phyloP scores from a whole-genome alignment of 2,113 vertebrate genomes.

The Egretta garzetta region DNA sequence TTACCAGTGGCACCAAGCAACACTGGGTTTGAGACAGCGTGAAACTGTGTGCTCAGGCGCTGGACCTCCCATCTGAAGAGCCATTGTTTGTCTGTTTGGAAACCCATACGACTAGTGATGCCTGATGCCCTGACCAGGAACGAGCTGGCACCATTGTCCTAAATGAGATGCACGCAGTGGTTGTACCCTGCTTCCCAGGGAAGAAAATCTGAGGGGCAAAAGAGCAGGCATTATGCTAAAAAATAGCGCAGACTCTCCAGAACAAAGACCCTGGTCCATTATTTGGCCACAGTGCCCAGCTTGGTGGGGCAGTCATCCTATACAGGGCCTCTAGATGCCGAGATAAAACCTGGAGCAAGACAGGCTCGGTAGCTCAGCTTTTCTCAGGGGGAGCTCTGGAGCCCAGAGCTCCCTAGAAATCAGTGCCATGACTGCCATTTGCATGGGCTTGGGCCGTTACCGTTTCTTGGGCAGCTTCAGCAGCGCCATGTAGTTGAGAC shows the following conservation, averaged over 20 bases:
- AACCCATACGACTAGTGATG: neutral
- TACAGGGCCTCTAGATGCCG: neutral
- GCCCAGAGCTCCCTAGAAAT: neutral
- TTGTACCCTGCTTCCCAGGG: neutral
- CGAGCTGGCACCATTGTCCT: neutral
- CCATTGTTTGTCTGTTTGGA: neutral
- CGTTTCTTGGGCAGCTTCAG: conserved; percentile 97
- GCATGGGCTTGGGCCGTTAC: conserved; percentile 33
- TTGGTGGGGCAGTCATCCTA: neutral
- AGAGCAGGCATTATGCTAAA: neutral
- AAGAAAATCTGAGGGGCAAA: neutral
- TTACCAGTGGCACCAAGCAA: accelerated
- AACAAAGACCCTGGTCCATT: neutral
- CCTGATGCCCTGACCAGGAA: neutral
- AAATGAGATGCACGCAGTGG: neutral
- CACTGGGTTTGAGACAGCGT: neutral
- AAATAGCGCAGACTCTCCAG: neutral
- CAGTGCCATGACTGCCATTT: neutral
- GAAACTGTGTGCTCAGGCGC: neutral
- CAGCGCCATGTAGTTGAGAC: conserved; percentile 93
- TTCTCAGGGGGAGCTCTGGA: neutral
- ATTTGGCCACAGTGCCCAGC: neutral
- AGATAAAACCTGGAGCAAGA: neutral
- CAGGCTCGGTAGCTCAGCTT: neutral
- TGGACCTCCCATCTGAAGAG: neutral